Conservation (phyloP, 2,113 vertebrate genomes). For the Brachypteracias leptosomus region DNA sequence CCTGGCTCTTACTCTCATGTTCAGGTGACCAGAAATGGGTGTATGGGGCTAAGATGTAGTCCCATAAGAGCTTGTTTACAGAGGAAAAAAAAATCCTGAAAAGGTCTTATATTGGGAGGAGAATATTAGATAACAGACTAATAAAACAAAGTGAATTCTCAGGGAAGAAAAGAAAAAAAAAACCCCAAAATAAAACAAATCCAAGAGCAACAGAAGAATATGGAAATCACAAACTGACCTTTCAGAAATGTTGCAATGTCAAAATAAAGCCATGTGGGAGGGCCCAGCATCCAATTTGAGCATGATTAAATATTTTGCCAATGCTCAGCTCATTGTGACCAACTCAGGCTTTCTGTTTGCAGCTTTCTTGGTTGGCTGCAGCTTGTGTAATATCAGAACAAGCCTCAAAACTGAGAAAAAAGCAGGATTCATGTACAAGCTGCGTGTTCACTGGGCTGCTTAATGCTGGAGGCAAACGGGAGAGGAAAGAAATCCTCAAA, state of each 20-base stretch:
- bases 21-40: rapidly evolving
- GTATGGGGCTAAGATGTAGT: rapidly evolving
- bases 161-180: background rate
- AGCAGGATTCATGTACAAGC: background rate
- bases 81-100: background rate
- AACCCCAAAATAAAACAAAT: too few relatives aligned
- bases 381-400: background rate
- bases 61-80: background rate
- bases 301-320: background rate
- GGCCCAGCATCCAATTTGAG: background rate
- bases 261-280: background rate
- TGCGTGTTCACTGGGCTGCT: background rate
- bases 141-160: background rate
- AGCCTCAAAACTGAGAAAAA: background rate
- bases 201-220: background rate
- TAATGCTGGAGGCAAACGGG: conserved; percentile 10
- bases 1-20: background rate
- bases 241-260: background rate
- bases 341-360: background rate
- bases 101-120: background rate
- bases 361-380: background rate
- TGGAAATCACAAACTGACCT: conserved; percentile 4
- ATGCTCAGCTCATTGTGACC: background rate
- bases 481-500: conserved; percentile 22
- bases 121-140: background rate